These are phyloP conservation scores for Gallinago stenura DNA, from an alignment of 2,797 vertebrate species.

Conservation along the genomic window DNA sequence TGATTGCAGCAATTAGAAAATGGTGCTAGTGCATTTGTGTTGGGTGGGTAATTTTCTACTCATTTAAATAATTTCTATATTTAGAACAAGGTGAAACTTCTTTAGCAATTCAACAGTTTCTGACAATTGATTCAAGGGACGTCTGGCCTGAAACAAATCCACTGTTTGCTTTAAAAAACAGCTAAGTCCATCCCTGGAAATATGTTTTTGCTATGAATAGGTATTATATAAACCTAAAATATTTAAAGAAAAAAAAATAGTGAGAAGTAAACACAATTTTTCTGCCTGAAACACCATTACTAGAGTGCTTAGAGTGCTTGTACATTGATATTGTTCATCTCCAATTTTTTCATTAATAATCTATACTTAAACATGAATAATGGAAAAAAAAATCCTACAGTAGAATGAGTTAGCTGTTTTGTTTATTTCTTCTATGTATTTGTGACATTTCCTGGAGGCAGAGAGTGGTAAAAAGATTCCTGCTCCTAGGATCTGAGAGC, in stretches of 20 bases:
- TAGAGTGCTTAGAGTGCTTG: not conserved
- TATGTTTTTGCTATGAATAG: not conserved
- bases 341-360: not conserved
- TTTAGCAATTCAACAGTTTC: not conserved
- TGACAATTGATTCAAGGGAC: not conserved
- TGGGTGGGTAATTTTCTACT: not conserved
- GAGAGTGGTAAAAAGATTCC: not conserved
- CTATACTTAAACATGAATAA: not conserved
- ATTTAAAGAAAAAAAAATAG: not conserved
- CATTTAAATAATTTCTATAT: not conserved
- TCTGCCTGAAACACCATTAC: not conserved
- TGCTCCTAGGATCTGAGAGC: not conserved
- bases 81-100: not conserved
- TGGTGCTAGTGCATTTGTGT: not conserved
- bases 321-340: not conserved
- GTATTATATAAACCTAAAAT: not conserved
- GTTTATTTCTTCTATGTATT: not conserved
- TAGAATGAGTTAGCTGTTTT: not conserved
- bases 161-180: not conserved
- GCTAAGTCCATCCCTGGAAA: not conserved
- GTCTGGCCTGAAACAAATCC: not conserved
- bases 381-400: not conserved
- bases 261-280: not conserved
- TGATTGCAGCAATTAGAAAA: not conserved
- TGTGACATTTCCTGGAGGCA: not conserved